Conservation (phyloP, 2,113 vertebrate species). For the Pseudopodoces humilis region DNA sequence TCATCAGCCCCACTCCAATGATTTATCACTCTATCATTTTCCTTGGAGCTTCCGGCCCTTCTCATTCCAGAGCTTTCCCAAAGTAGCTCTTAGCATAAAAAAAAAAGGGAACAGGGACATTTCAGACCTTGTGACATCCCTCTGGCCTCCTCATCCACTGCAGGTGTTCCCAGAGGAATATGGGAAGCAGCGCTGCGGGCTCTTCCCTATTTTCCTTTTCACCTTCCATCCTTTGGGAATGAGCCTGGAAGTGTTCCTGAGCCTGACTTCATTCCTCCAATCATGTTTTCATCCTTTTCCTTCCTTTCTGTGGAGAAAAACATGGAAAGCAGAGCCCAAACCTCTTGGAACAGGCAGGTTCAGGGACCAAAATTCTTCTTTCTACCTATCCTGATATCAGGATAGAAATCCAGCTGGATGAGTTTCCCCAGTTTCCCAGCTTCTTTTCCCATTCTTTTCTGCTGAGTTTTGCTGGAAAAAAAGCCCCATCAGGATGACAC, state of each 20-base stretch:
- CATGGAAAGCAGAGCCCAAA: background rate
- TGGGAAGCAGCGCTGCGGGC: accelerated
- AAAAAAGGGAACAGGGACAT: background rate
- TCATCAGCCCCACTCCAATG: background rate
- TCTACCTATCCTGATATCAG: accelerated
- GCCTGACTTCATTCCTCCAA: background rate
- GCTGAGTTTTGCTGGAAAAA: background rate
- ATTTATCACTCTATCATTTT: background rate
- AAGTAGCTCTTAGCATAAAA: background rate
- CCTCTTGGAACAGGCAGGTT: accelerated
- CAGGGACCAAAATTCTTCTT: background rate
- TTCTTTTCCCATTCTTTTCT: background rate
- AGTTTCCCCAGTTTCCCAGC: background rate
- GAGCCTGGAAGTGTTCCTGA: background rate
- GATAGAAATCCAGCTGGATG: background rate
- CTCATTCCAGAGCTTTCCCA: background rate
- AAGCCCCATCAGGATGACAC: background rate
- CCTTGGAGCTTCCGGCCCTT: background rate
- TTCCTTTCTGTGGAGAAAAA: background rate
- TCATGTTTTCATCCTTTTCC: background rate
- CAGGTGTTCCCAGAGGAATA: background rate
- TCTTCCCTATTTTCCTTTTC: background rate
- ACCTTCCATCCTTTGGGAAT: background rate
- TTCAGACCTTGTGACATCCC: background rate
- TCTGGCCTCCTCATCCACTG: background rate